Base-by-base conservation (phyloP, 2,888 invertebrate genomes). In the Calephelis perditalis region DNA sequence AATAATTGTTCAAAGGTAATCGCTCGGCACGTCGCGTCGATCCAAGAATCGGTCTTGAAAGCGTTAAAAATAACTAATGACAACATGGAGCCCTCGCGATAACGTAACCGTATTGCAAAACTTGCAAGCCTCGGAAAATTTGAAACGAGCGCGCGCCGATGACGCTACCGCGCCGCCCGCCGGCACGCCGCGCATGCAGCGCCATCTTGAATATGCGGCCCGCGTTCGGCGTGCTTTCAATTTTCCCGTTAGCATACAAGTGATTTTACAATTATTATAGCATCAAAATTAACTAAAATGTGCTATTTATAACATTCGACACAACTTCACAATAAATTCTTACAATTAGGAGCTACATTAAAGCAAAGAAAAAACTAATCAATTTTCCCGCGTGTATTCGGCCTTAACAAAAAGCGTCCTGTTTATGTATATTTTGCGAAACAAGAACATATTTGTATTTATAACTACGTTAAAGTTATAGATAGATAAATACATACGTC, bases 11-110 rank as follows among this genome's bases (percentile, higher is more conserved):
- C 69, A 76, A 74, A 77, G 79, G 81, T 80, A 78, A 79, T 78
- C 73, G 64, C 54, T 75, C 78, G 79, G 76, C 71, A 76, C 77
- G 81, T 78, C 79, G 74, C 76, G 73, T 73, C 67, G 68, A 69
- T 68, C 66, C 67, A 67, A 70, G 69, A 67, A 66, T 70, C 71
- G 64, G 75, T 71, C 73, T 78, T 73, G 75, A 77, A 76, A 78
- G 73, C 79, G 83, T 82, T 87, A 89, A 86, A 86, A 88, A 89
- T 89, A 90, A 86, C 84, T 79, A 83, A 83, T 89, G 89, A 88
- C 87, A 89, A 85, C 86, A 85, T 74, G 78, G 85, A 81, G 77
- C 81, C 84, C 84, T 83, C 79, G 80, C 81, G 74, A 77, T 84
- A 88, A 86, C 85, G 88, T 85, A 88, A 82, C 79, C 78, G 71